Evolutionary conservation across 2,797 vertebrate species (phyloP).

Genomic region (Galago senegalensis): DNA sequence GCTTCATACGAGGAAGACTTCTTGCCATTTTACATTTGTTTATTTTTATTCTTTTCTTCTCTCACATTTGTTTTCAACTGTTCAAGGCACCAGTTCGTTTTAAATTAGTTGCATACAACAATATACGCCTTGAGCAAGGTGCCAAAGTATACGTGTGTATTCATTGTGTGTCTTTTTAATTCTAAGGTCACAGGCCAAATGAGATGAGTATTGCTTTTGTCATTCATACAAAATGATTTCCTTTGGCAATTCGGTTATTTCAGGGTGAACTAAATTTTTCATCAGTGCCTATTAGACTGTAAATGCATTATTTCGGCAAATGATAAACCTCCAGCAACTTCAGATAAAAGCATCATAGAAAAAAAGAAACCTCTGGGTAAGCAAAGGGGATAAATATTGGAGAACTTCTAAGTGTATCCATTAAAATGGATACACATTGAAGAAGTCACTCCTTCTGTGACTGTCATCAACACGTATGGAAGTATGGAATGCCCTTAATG

Average conservation of each 20-base stretch:
- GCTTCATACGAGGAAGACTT: background rate
- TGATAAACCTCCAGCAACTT: conserved; percentile 15
- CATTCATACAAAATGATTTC: conserved; percentile 67
- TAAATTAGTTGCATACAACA: conserved; percentile 66
- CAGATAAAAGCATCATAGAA: conserved; percentile 10
- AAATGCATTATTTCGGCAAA: conserved; percentile 62
- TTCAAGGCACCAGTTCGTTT: conserved; percentile 25
- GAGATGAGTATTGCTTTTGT: conserved; percentile 53
- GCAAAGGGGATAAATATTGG: background rate
- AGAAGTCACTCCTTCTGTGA: background rate
- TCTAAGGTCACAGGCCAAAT: conserved; percentile 64
- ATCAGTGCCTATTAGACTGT: conserved; percentile 51
- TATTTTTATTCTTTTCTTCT: conserved; percentile 28
- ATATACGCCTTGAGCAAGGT: conserved; percentile 48
- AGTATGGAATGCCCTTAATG: background rate
- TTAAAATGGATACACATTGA: background rate
- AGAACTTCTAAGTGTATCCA: background rate
- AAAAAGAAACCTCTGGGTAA: background rate
- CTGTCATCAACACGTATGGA: background rate
- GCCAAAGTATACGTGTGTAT: conserved; percentile 16
- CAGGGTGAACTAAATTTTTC: conserved; percentile 70
- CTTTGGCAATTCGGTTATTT: conserved; percentile 71
- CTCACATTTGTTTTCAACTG: conserved; percentile 49
- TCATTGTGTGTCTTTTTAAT: conserved; percentile 69
- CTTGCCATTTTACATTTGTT: conserved; percentile 40